Evolutionary conservation across 2,113 vertebrate species (phyloP).

Genomic region (Verasper variegatus): DNA sequence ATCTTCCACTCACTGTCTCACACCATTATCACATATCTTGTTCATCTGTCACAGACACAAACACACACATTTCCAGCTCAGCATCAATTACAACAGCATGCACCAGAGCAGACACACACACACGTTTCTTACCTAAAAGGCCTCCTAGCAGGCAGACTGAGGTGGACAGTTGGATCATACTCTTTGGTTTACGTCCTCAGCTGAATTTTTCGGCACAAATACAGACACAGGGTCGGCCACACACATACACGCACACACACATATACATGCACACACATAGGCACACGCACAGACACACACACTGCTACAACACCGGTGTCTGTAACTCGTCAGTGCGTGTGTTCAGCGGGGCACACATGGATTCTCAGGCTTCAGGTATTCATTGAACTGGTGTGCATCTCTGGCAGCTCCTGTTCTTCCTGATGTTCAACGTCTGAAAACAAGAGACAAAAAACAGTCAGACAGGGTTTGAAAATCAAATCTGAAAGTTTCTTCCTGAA

Average conservation of each 20-base stretch:
- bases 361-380: conserved; percentile 30
- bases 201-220: conserved; percentile 28
- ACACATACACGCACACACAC: not conserved
- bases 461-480: not conserved
- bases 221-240: conserved; percentile 8
- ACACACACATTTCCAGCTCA: not conserved
- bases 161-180: conserved; percentile 62
- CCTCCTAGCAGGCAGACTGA: conserved; percentile 70
- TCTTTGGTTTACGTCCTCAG: conserved; percentile 46
- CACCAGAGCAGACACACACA: not conserved
- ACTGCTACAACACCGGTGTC: conserved; percentile 17
- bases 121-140: conserved; percentile 65
- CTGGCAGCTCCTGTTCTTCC: conserved; percentile 6
- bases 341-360: conserved; percentile 20
- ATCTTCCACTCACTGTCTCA: too few species aligned
- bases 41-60: not conserved
- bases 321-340: conserved; percentile 32
- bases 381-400: conserved; percentile 24
- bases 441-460: not conserved
- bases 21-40: not conserved
- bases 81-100: not conserved
- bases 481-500: too few species aligned
- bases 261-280: not conserved
- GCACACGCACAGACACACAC: not conserved
- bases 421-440: conserved; percentile 29